These are phyloP conservation scores for Dolichopus griseipennis DNA, from an alignment of 2,888 invertebrate genomes.

Conservation along the genomic window DNA sequence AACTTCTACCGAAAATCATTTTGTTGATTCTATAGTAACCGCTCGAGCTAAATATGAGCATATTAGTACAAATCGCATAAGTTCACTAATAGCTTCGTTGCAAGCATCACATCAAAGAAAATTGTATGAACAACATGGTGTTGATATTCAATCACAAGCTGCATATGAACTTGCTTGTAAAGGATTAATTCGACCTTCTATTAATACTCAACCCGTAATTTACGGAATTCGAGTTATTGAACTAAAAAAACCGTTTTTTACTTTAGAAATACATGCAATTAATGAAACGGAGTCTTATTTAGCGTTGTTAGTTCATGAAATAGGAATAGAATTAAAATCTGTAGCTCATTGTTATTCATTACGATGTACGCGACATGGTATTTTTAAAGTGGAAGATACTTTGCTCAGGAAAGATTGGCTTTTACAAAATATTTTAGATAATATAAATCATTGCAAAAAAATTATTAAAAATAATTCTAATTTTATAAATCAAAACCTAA, in stretches of 20 bases:
- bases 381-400: conserved; percentile 66
- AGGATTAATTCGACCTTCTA: conserved; percentile 70
- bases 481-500: not conserved
- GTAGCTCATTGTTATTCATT: conserved; percentile 72
- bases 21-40: conserved; percentile 60
- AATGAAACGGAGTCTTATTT: conserved; percentile 77
- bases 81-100: conserved; percentile 64
- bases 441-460: conserved; percentile 45
- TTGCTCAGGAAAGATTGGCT: conserved; percentile 77
- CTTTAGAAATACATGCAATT: conserved; percentile 75
- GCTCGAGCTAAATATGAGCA: conserved; percentile 62
- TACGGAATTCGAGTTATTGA: conserved; percentile 79
- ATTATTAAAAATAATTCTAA: not conserved
- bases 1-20: conserved; percentile 63
- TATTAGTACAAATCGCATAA: conserved; percentile 60
- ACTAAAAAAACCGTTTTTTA: conserved; percentile 75
- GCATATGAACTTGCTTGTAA: conserved; percentile 80
- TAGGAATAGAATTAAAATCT: conserved; percentile 70
- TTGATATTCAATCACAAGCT: conserved; percentile 75
- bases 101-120: conserved; percentile 79
- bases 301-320: conserved; percentile 67
- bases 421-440: conserved; percentile 56
- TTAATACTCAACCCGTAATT: conserved; percentile 62
- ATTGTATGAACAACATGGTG: conserved; percentile 71
- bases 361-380: conserved; percentile 73